A percentile compares a stretch with the other conserved stretches of the same genome.
Conservation (phyloP, 2,888 invertebrate genomes). For the Marasmarcha lunaedactyla region DNA sequence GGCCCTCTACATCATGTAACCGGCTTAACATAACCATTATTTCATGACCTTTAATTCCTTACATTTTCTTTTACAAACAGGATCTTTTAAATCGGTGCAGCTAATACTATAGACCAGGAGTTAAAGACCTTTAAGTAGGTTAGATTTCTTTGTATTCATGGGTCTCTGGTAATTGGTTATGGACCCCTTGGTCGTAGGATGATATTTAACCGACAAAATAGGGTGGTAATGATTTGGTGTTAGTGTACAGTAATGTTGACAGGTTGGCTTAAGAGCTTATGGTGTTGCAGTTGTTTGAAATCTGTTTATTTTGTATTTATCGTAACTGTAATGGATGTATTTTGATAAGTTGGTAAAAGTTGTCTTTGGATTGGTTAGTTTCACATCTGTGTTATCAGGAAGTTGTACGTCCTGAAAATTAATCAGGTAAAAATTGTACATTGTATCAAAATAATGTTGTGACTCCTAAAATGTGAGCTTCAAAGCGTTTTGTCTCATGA, state of each 20-base stretch:
- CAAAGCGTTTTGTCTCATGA: too few species aligned
- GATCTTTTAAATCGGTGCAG: constrained; percentile 17
- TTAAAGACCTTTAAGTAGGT: not conserved
- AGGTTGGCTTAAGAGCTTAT: constrained; percentile 40
- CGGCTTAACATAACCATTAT: constrained; percentile 34
- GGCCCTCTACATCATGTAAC: constrained; percentile 52
- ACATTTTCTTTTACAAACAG: constrained; percentile 8
- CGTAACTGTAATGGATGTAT: not conserved
- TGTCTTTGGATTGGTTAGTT: too few species aligned
- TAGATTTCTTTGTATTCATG: not conserved
- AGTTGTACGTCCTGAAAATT: too few species aligned
- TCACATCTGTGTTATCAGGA: too few species aligned
- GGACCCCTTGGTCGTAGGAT: constrained; percentile 34
- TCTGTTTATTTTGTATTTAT: constrained; percentile 11
- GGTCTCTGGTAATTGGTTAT: constrained; percentile 21
- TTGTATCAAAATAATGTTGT: too few species aligned
- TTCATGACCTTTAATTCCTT: constrained; percentile 21
- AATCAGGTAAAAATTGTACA: too few species aligned
- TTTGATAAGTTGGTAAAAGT: too few species aligned
- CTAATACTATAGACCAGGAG: not conserved
- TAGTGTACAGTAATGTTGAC: constrained; percentile 46
- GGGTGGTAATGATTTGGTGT: constrained; percentile 56
- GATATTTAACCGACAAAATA: constrained; percentile 39
- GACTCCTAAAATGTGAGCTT: too few species aligned
- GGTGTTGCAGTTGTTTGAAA: constrained; percentile 17